These are phyloP conservation scores for Limnothrissa miodon DNA, from an alignment of 2,113 vertebrate genomes.

Conservation along the genomic window DNA sequence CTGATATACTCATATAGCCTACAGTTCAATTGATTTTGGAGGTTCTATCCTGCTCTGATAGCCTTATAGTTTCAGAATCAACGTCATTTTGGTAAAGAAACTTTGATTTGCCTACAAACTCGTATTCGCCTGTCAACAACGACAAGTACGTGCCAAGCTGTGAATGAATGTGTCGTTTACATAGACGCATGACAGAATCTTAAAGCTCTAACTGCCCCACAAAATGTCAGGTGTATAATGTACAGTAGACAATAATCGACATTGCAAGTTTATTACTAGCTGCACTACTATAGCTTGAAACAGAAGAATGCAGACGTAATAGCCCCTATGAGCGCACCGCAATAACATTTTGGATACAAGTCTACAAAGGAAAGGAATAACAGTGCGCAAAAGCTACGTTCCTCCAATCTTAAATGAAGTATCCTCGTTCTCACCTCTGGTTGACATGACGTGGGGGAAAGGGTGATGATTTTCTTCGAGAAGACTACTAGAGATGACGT, in stretches of 20 bases:
- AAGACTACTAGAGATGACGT: background rate
- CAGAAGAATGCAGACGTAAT: background rate
- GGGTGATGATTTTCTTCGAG: slow-evolving; percentile 13
- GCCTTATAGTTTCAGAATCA: background rate
- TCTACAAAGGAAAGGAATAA: background rate
- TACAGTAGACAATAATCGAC: background rate
- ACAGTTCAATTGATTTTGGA: background rate
- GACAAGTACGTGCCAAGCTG: background rate
- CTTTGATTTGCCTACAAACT: background rate
- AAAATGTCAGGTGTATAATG: background rate
- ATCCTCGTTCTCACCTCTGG: slow-evolving; percentile 36
- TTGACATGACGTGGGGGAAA: slow-evolving; percentile 33
- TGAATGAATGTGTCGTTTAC: too few species aligned
- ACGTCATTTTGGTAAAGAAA: background rate
- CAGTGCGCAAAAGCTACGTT: background rate
- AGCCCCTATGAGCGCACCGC: background rate
- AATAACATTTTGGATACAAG: background rate
- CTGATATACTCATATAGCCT: too few species aligned
- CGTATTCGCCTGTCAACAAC: background rate
- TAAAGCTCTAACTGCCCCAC: background rate
- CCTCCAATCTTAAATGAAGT: background rate
- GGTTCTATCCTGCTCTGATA: background rate
- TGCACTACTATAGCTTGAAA: background rate
- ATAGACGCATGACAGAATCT: background rate
- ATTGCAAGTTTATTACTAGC: background rate